These are phyloP conservation scores for Apostichopus parvimensis DNA, from an alignment of 35 echinoderm and acorn worm genomes.

Conservation along the genomic window DNA sequence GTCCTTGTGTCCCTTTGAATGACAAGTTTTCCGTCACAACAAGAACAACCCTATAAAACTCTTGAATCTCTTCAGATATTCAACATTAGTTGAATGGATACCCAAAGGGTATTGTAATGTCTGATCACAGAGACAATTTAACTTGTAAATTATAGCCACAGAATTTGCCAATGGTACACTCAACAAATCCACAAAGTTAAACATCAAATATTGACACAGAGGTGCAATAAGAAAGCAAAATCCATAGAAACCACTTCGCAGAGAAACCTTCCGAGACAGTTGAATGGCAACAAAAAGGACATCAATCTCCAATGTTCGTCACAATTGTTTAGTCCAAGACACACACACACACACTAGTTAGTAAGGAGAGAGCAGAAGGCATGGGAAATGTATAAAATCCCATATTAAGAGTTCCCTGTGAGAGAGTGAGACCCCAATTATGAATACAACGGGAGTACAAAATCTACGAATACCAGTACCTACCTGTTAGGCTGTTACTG, in stretches of 20 bases:
- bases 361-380: no score
- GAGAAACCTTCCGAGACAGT: no score
- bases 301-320: no score
- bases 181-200: background rate
- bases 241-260: background rate
- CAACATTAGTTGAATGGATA: background rate
- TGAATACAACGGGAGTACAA: no score
- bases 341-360: no score
- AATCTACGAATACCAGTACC: no score
- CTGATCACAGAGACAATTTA: background rate
- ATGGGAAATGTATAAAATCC: no score
- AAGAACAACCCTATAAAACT: background rate
- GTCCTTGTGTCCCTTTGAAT: background rate
- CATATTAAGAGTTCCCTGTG: no score
- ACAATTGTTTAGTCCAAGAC: no score
- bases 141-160: background rate
- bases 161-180: background rate
- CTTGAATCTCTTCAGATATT: background rate
- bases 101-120: background rate
- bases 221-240: background rate
- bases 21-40: background rate
- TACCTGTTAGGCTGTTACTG: no score
- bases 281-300: no score
- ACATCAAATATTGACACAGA: constrained; percentile 34
- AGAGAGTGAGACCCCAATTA: no score